These are phyloP conservation scores for Neoarius graeffei DNA, from an alignment of 2,113 vertebrate genomes.

Conservation along the genomic window DNA sequence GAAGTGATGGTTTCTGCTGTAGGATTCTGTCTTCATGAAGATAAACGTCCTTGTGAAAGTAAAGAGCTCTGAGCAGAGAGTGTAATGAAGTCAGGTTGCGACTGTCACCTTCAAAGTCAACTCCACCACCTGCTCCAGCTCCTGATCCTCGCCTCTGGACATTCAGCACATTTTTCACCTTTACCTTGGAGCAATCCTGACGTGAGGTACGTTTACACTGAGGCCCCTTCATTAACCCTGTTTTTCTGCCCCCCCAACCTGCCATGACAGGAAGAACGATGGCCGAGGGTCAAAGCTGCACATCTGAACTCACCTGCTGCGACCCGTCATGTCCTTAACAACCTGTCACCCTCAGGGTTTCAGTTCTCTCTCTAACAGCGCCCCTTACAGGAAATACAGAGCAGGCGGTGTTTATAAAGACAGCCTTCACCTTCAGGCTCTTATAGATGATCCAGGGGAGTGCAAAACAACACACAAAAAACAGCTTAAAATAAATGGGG, in stretches of 20 bases:
- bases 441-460: background rate
- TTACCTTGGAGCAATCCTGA: background rate
- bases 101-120: slow-evolving; percentile 21
- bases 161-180: slow-evolving; percentile 10
- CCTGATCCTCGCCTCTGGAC: background rate
- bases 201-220: background rate
- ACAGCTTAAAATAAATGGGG: background rate
- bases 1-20: background rate
- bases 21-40: background rate
- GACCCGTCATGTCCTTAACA: slow-evolving; percentile 42
- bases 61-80: background rate
- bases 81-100: slow-evolving; percentile 12
- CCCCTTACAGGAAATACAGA: slow-evolving; percentile 1
- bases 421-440: background rate
- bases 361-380: background rate
- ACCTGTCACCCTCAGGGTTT: background rate
- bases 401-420: background rate
- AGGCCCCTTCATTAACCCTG: slow-evolving; percentile 43
- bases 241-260: background rate
- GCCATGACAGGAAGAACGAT: slow-evolving; percentile 52
- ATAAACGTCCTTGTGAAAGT: background rate
- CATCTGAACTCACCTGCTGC: slow-evolving; percentile 53
- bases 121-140: slow-evolving; percentile 21
- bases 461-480: background rate
- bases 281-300: slow-evolving; percentile 46